Conservation (phyloP, 2,888 invertebrate genomes). For the Acheta domesticus region DNA sequence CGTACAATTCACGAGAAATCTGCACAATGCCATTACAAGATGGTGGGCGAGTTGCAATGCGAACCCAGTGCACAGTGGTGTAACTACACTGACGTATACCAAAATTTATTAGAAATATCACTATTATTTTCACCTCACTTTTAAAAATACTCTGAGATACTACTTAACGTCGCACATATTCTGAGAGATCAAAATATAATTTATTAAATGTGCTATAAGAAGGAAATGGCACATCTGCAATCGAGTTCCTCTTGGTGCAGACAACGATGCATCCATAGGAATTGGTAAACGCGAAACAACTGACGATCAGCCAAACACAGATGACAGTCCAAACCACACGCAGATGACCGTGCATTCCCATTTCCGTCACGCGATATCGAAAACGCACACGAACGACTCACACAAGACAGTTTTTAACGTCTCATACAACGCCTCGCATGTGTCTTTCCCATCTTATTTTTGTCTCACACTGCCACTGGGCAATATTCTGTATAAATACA, state of each 20-base stretch:
- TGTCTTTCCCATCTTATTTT: conserved; percentile 18
- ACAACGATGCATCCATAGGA: conserved; percentile 31
- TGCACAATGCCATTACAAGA: conserved; percentile 33
- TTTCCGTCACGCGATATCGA: background rate
- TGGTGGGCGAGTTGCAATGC: conserved; percentile 27
- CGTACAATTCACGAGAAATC: conserved; percentile 28
- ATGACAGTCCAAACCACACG: conserved; percentile 19
- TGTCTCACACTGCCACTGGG: conserved; percentile 1
- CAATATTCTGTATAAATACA: conserved; percentile 18
- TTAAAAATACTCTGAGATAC: background rate
- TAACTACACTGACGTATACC: conserved; percentile 18
- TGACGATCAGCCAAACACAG: conserved; percentile 29
- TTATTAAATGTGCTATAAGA: background rate
- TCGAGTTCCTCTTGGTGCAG: conserved; percentile 18
- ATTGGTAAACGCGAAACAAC: conserved; percentile 30
- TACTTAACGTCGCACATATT: background rate
- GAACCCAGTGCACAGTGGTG: background rate
- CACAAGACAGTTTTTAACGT: background rate
- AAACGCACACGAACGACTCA: background rate
- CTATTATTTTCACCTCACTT: background rate
- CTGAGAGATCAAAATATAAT: background rate
- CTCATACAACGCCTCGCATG: background rate
- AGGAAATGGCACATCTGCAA: conserved; percentile 18
- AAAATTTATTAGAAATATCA: background rate
- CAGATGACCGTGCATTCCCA: background rate